phyloP scores from a whole-genome alignment of 2,888 invertebrate genomes.

The Drosophila limbata region DNA sequence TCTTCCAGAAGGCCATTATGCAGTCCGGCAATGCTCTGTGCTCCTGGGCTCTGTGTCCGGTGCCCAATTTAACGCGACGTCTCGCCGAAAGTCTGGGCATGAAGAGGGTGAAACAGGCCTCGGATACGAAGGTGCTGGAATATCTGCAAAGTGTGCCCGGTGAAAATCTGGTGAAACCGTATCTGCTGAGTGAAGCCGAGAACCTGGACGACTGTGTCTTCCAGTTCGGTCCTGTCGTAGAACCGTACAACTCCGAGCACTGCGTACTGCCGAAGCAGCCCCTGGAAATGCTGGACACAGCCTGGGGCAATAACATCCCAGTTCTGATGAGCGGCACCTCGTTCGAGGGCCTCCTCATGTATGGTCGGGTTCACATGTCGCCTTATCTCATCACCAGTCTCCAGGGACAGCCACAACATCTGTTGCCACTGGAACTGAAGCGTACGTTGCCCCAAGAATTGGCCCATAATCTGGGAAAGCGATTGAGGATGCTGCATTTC shows the following conservation, averaged over 20 bases:
- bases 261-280: constrained; percentile 80
- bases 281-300: constrained; percentile 60
- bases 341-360: constrained; percentile 83
- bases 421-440: constrained; percentile 77
- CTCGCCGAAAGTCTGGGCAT: constrained; percentile 77
- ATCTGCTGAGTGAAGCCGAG: constrained; percentile 72
- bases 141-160: constrained; percentile 65
- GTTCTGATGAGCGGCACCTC: constrained; percentile 83
- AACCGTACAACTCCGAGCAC: constrained; percentile 76
- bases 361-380: constrained; percentile 66
- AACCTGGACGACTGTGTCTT: constrained; percentile 76
- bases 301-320: constrained; percentile 84
- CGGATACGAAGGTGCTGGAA: constrained; percentile 68
- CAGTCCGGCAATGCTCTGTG: constrained; percentile 82
- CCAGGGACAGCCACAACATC: constrained; percentile 71
- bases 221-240: constrained; percentile 83
- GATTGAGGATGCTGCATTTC: constrained; percentile 68
- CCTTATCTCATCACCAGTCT: constrained; percentile 71
- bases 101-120: constrained; percentile 58
- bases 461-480: constrained; percentile 61
- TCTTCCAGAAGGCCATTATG: constrained; percentile 83
- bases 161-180: constrained; percentile 65
- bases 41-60: constrained; percentile 74
- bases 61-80: constrained; percentile 68
- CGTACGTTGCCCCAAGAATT: constrained; percentile 52